These are phyloP conservation scores for Heliconius himera DNA, from an alignment of 1,140 invertebrate species.

Conservation along the genomic window DNA sequence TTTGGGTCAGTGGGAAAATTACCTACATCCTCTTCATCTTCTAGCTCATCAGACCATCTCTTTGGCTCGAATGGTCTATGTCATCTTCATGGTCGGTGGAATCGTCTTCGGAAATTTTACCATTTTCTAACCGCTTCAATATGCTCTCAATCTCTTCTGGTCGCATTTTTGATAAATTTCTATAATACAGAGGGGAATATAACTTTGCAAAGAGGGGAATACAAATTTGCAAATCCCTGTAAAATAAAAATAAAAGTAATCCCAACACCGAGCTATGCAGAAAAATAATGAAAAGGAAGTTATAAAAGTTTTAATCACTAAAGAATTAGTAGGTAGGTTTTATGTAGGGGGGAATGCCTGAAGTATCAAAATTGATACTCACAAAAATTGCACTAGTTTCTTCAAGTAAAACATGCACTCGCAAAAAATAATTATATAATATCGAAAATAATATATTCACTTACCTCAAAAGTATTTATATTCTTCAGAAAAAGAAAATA, in stretches of 20 bases:
- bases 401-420: conserved; percentile 56
- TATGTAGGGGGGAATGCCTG: conserved; percentile 61
- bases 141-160: conserved; percentile 55
- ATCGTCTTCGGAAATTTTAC: conserved; percentile 51
- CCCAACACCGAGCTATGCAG: conserved; percentile 53
- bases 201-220: too few relatives aligned
- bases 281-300: conserved; percentile 55
- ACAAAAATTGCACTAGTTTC: conserved; percentile 59
- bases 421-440: conserved; percentile 45
- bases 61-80: conserved; percentile 52
- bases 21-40: conserved; percentile 58
- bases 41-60: conserved; percentile 56
- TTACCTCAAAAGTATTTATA: conserved; percentile 60
- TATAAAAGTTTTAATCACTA: conserved; percentile 55
- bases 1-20: conserved; percentile 58
- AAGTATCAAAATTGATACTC: conserved; percentile 61
- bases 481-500: conserved; percentile 56
- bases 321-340: conserved; percentile 58
- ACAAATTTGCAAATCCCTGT: too few relatives aligned
- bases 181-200: conserved; percentile 36
- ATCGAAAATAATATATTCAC: conserved; percentile 60
- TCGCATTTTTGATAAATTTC: conserved; percentile 59
- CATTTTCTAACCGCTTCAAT: conserved; percentile 37
- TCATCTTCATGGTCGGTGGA: conserved; percentile 59
- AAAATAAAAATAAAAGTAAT: conserved; percentile 49